These are phyloP conservation scores for Ectropis grisescens DNA, from an alignment of 1,140 invertebrate species.

Conservation along the genomic window DNA sequence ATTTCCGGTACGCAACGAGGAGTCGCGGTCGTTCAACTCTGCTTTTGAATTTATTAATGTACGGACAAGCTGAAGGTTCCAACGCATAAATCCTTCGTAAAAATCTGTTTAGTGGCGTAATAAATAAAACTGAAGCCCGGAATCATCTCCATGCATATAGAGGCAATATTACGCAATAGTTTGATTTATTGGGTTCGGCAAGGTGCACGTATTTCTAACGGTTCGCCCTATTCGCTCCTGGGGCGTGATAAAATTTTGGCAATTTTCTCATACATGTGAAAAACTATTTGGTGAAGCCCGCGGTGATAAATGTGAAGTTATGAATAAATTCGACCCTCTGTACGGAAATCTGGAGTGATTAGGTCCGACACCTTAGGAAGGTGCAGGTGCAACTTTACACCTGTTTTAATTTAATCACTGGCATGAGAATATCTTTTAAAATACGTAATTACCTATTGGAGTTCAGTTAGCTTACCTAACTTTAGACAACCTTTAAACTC, in stretches of 20 bases:
- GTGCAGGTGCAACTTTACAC: constrained; percentile 20
- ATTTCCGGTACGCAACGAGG: too few species aligned
- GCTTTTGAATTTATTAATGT: too few species aligned
- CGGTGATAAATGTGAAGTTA: constrained; percentile 57
- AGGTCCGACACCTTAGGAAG: constrained; percentile 39
- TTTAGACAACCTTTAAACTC: too few species aligned
- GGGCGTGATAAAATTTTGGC: constrained; percentile 47
- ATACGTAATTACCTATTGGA: too few species aligned
- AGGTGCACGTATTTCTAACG: constrained; percentile 48
- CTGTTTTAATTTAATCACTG: too few species aligned
- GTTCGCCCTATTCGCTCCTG: constrained; percentile 20
- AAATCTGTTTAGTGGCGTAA: constrained; percentile 47
- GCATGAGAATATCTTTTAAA: too few species aligned
- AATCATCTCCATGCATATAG: constrained; percentile 45
- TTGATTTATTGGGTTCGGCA: constrained; percentile 57
- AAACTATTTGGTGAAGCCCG: constrained; percentile 39
- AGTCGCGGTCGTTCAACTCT: too few species aligned
- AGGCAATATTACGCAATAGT: constrained; percentile 53
- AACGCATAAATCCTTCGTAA: constrained; percentile 35
- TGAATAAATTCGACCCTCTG: constrained; percentile 53
- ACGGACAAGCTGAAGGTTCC: too few species aligned
- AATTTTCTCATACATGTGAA: constrained; percentile 46
- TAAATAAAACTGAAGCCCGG: constrained; percentile 43
- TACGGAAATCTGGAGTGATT: constrained; percentile 41
- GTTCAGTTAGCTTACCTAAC: too few species aligned